phyloP scores from a whole-genome alignment of 2,113 vertebrate genomes.

The Aythya baeri region DNA sequence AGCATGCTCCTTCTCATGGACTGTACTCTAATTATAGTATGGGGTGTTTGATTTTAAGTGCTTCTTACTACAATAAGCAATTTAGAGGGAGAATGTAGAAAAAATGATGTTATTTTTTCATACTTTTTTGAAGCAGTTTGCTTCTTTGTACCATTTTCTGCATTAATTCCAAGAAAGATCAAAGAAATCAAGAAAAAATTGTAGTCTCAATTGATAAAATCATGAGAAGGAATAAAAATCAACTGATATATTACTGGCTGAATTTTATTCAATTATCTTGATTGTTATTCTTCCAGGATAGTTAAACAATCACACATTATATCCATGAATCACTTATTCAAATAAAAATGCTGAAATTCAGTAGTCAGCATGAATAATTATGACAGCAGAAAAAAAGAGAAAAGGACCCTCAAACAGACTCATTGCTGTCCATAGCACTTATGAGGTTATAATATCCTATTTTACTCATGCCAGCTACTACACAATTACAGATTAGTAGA shows the following conservation, averaged over 20 bases:
- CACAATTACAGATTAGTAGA: background rate
- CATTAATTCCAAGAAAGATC: background rate
- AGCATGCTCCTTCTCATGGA: background rate
- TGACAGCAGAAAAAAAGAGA: background rate
- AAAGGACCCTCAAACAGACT: background rate
- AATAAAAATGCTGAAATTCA: background rate
- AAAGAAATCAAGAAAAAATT: background rate
- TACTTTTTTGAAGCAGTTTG: background rate
- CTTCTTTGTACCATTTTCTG: background rate
- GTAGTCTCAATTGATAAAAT: background rate
- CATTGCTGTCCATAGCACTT: background rate
- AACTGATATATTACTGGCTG: background rate
- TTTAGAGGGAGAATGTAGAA: background rate
- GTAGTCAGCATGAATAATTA: background rate
- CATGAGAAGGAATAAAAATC: background rate
- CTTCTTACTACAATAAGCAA: background rate
- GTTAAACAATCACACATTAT: background rate
- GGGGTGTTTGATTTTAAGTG: conserved; percentile 8
- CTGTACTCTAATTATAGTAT: background rate
- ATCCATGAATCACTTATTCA: background rate
- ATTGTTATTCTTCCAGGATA: background rate
- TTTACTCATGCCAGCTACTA: background rate
- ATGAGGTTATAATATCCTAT: background rate
- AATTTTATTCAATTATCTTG: background rate
- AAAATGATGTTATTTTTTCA: background rate